Evolutionary conservation across 2,888 invertebrate species (phyloP), one percentile per base, ranked within the genome.

Genomic region (Sipunculus nudus): DNA sequence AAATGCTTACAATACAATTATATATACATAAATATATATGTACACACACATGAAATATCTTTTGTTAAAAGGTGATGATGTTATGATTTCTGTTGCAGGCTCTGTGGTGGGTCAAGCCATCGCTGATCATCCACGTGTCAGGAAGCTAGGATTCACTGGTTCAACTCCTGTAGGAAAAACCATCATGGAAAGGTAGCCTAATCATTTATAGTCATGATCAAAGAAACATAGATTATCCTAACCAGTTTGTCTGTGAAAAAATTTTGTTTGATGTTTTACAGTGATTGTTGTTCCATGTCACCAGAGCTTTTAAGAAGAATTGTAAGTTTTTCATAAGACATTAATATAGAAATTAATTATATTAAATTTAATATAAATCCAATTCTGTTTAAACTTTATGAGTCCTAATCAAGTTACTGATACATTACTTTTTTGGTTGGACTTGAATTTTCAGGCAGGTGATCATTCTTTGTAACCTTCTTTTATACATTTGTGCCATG

Each of bases 71-170:
- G 10, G 38, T 35, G 38, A 35, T 16, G 16, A 10, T 13, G 10
- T 16, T 16, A 46, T 13, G 10, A 16, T 41, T 55, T 32, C 52
- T 3, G 6, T 58, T 53, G 2, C 63, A 87, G 93, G 93, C 2
- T 85, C 90, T 0, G 87, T 89, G 2, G 88, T 91, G 19, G 97
- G 97, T 0, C 92, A 93, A 79, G 94, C 95, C 0, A 85, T 97
- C 29, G 92, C 94, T 0, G 89, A 91, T 70, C 96, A 97, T 83
- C 90, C 90, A 0, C 84, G 89, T 2, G 89, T 98, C 0, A 87
- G 96, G 65, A 98, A 98, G 79, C 86, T 98, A 0, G 97, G 96
- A 1, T 98, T 98, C 84, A 98, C 97, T 0, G 97, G 97, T 26
- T 96, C 96, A 58, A 98, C 97, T 0, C 90, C 90, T 67, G 89